A percentile compares a stretch with the other conserved stretches of the same genome.
Evolutionary conservation across 2,888 invertebrate genomes (phyloP).

Genomic region (Scelioninae gen. 1): DNA sequence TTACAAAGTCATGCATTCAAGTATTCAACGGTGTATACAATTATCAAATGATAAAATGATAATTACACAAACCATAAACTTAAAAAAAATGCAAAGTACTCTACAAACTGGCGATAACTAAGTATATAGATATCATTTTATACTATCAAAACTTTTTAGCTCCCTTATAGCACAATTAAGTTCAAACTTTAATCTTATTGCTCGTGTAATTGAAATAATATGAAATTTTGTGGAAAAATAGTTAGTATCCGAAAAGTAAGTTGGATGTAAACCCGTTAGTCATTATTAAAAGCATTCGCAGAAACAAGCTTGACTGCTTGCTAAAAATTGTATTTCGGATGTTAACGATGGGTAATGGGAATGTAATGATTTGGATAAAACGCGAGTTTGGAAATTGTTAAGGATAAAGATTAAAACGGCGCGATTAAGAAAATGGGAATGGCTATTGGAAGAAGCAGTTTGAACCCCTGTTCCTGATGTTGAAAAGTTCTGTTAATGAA

Average conservation of each 20-base stretch:
- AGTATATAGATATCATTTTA: constrained; percentile 14
- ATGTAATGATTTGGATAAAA: constrained; percentile 60
- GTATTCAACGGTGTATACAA: constrained; percentile 21
- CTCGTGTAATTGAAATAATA: constrained; percentile 39
- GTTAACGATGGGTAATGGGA: constrained; percentile 54
- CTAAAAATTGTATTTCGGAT: constrained; percentile 40
- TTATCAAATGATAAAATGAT: constrained; percentile 14
- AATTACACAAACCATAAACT: background rate
- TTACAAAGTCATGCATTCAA: too few species aligned
- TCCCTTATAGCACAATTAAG: constrained; percentile 30
- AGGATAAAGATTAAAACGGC: constrained; percentile 42
- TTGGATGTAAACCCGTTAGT: constrained; percentile 9
- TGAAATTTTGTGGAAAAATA: constrained; percentile 20
- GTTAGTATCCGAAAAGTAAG: background rate
- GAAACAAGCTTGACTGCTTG: background rate
- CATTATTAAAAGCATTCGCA: constrained; percentile 21
- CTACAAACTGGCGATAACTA: constrained; percentile 8
- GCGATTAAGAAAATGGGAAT: constrained; percentile 48
- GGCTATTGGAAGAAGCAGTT: constrained; percentile 46
- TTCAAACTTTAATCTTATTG: constrained; percentile 13
- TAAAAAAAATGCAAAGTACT: background rate
- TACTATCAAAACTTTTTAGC: constrained; percentile 18
- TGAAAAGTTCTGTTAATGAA: constrained; percentile 54
- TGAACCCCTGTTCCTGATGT: constrained; percentile 20
- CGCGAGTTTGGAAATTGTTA: constrained; percentile 57